Conservation (phyloP, 2,113 vertebrate genomes). For the Circaetus cinerascens region DNA sequence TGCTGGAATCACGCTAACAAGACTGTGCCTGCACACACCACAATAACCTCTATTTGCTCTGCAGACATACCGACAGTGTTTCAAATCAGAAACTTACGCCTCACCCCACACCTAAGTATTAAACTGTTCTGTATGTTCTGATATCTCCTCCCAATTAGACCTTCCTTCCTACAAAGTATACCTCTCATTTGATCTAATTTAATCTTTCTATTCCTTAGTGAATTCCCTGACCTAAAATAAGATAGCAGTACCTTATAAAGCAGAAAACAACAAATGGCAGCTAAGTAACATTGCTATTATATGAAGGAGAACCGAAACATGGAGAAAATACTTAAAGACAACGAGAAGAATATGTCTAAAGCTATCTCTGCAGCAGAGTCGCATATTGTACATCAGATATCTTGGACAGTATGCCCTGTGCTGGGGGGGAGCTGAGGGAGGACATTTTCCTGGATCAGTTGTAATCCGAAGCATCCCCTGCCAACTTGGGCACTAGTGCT, state of each 20-base stretch:
- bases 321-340: background rate
- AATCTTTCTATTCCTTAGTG: background rate
- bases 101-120: background rate
- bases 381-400: accelerated
- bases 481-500: background rate
- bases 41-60: background rate
- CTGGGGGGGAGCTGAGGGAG: background rate
- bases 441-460: background rate
- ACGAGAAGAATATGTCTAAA: background rate
- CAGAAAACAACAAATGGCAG: background rate
- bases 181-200: background rate
- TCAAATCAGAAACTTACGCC: background rate
- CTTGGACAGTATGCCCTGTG: background rate
- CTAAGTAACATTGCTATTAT: background rate
- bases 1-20: background rate
- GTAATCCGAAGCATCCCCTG: background rate
- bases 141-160: background rate
- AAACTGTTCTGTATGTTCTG: background rate
- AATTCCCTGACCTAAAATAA: background rate
- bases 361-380: background rate
- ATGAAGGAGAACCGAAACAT: background rate
- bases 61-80: background rate
- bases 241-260: background rate
- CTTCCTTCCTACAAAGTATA: background rate
- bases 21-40: background rate